phyloP scores from a whole-genome alignment of 2,113 vertebrate species.

The Columba livia region DNA sequence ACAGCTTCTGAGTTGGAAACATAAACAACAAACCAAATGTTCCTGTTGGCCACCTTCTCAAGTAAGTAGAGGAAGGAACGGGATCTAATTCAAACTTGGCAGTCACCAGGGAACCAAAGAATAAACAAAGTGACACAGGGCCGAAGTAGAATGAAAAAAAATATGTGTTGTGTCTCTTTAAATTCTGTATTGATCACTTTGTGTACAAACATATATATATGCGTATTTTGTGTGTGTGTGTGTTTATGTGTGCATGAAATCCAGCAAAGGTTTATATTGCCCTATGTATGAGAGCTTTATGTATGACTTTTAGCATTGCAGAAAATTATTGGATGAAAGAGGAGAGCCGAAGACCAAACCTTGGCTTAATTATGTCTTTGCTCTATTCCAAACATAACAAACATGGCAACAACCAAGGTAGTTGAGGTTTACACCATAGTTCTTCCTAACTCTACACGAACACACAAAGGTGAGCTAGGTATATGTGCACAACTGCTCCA shows the following conservation, averaged over 20 bases:
- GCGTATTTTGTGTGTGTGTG: neutral
- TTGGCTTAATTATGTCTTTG: neutral
- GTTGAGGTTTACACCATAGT: neutral
- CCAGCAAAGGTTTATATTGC: neutral
- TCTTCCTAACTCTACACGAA: neutral
- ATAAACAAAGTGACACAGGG: neutral
- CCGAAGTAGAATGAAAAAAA: neutral
- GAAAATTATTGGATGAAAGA: neutral
- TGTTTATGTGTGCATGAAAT: neutral
- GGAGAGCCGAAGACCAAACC: neutral
- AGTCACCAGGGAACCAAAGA: neutral
- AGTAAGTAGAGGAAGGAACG: neutral
- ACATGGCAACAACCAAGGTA: fast-evolving
- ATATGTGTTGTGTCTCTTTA: neutral
- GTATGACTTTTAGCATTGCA: neutral
- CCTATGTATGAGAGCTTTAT: neutral
- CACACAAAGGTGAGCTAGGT: neutral
- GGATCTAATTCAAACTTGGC: neutral
- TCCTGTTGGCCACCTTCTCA: neutral
- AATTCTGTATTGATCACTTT: neutral
- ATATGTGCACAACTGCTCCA: neutral
- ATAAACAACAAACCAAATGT: constrained; percentile 8
- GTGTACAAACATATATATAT: neutral
- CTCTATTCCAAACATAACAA: neutral
- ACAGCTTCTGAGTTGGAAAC: neutral